phyloP scores from a whole-genome alignment of 2,797 vertebrate genomes.

The Gobio occitaniae region DNA sequence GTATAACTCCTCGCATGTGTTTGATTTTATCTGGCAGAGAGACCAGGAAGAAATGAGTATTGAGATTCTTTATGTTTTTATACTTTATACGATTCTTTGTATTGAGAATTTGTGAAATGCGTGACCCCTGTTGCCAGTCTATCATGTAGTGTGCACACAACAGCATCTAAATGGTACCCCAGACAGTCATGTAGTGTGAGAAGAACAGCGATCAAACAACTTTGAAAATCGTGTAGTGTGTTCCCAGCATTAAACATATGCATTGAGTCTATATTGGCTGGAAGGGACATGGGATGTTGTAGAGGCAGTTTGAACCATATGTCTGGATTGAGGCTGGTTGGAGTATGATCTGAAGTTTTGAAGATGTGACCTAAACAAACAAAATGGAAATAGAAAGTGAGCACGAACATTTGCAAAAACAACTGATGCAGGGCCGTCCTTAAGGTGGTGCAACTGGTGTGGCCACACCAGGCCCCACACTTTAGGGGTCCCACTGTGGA shows the following conservation, averaged over 20 bases:
- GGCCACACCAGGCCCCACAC: too few species aligned
- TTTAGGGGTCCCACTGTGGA: background rate
- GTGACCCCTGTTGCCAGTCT: background rate
- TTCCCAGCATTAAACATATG: conserved; percentile 70
- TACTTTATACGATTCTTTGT: background rate
- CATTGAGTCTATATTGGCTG: conserved; percentile 73
- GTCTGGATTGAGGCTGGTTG: conserved; percentile 67
- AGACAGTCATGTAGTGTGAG: background rate
- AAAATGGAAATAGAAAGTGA: conserved; percentile 1
- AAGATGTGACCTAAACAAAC: conserved; percentile 28
- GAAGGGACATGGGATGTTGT: conserved; percentile 58
- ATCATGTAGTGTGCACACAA: background rate
- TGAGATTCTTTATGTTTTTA: too few species aligned
- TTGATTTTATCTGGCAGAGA: background rate
- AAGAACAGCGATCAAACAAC: background rate
- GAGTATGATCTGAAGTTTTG: conserved; percentile 64
- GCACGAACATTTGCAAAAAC: background rate
- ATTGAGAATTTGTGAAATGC: background rate
- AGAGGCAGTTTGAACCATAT: conserved; percentile 53
- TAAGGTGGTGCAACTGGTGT: background rate
- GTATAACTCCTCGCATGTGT: background rate
- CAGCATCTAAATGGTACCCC: background rate
- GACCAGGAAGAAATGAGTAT: background rate
- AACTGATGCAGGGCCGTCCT: background rate
- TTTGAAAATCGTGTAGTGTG: background rate